Evolutionary conservation across 2,797 vertebrate species (phyloP).

Genomic region (Sebastes iracundus): DNA sequence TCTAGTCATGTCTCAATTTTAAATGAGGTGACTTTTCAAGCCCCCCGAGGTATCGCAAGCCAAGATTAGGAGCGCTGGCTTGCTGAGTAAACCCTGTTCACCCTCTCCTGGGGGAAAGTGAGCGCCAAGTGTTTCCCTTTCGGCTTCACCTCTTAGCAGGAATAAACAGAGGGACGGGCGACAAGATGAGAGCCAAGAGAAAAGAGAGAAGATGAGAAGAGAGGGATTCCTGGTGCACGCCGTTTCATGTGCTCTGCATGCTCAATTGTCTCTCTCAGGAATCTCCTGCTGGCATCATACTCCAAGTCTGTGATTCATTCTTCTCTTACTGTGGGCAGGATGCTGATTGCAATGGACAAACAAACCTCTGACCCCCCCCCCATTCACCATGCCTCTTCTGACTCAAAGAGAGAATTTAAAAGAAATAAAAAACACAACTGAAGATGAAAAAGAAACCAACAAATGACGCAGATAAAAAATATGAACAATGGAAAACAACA

Average conservation of each 20-base stretch:
- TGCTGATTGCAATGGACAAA: conserved; percentile 33
- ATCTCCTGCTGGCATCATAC: conserved; percentile 48
- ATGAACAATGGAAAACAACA: neutral
- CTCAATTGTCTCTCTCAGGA: conserved; percentile 40
- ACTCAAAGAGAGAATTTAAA: conserved; percentile 10
- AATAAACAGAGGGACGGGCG: conserved; percentile 4
- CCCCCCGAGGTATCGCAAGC: conserved; percentile 42
- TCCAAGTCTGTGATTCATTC: conserved; percentile 31
- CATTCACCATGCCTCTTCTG: neutral
- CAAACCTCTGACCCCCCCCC: neutral
- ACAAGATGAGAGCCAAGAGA: conserved; percentile 25
- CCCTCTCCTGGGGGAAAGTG: neutral
- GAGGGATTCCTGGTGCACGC: neutral
- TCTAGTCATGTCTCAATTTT: conserved; percentile 67
- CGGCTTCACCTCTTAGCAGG: conserved; percentile 20
- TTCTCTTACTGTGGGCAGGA: conserved; percentile 25
- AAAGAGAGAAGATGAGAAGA: conserved; percentile 15
- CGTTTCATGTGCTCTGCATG: conserved; percentile 34
- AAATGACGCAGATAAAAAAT: neutral
- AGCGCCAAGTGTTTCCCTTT: conserved; percentile 42
- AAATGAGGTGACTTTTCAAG: conserved; percentile 65
- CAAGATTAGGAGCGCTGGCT: conserved; percentile 50
- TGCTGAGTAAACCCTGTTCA: conserved; percentile 41
- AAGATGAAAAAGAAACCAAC: neutral
- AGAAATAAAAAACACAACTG: neutral